Evolutionary conservation across 2,888 invertebrate genomes (phyloP), one percentile per base, ranked within the genome.

Genomic region (Philopedon plagiatum): DNA sequence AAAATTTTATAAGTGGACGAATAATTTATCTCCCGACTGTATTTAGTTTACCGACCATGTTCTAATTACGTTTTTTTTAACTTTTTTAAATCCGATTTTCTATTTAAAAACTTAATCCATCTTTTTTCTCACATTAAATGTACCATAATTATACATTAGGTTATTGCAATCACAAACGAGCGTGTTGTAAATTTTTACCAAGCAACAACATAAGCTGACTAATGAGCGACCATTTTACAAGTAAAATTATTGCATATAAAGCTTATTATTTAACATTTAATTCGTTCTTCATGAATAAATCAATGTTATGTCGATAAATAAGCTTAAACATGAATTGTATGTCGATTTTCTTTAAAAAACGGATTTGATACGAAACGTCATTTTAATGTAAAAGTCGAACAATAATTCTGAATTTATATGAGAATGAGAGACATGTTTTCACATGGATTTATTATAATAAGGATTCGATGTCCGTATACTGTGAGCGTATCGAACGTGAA

Each of bases 211-310:
- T 67, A 58, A 58, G n/a, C 61, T 61, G 58, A 57, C 61, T 68
- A 68, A 68, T 37, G 61, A 60, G 37, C 60, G 19, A 21, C 51
- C 51, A 37, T 61, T 51, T 61, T 61, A 51, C 60, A 61, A 68
- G 67, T 61, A 39, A 61, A 68, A 61, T 61, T 68, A 61, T 60
- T 54, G 51, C 67, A 58, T 68, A 68, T 68, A 61, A 41, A 61
- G 39, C 23, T 18, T 13, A 61, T 61, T 32, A 61, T 61, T 61
- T 26, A 41, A 41, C 61, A 44, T 61, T 61, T 46, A 61, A 46
- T 46, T 44, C 15, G 61, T 46, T 61, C 23, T 32, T 44, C 26
- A 61, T 61, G 46, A 61, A 46, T 61, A 46, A 61, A 44, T 44
- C 34, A 37, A 57, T 19, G 37, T 13, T 2, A 19, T 18, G n/a